Evolutionary conservation across 2,113 vertebrate species (phyloP).

Genomic region (Nycticorax nycticorax): DNA sequence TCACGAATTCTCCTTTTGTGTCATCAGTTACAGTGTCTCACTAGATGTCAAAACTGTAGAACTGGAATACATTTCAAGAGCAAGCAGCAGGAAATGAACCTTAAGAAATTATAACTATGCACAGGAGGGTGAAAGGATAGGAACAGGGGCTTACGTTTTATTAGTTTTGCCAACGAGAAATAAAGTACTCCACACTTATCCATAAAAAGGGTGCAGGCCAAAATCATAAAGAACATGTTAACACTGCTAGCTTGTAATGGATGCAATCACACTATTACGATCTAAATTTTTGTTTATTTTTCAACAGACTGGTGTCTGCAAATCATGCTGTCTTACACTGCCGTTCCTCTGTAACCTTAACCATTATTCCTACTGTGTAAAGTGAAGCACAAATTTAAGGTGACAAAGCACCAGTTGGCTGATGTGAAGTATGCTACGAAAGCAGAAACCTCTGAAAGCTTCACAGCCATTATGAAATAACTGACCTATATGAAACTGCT

Average conservation of each 20-base stretch:
- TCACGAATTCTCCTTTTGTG: neutral
- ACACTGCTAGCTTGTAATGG: conserved; percentile 4
- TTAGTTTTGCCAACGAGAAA: neutral
- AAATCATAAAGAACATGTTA: conserved; percentile 19
- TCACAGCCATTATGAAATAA: conserved; percentile 76
- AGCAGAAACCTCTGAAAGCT: conserved; percentile 76
- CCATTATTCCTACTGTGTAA: conserved; percentile 65
- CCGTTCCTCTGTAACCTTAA: conserved; percentile 55
- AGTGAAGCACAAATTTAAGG: conserved; percentile 74
- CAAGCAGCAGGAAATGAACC: neutral
- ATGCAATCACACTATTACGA: neutral
- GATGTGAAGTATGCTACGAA: conserved; percentile 63
- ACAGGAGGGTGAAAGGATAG: neutral
- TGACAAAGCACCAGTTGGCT: conserved; percentile 66
- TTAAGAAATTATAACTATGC: neutral
- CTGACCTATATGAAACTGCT: conserved; percentile 80
- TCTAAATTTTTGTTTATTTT: conserved; percentile 62
- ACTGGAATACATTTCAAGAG: neutral
- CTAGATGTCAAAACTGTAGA: neutral
- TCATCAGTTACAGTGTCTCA: conserved; percentile 10
- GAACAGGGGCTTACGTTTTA: neutral
- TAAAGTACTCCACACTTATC: neutral
- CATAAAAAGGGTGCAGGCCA: neutral
- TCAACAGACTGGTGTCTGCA: conserved; percentile 23
- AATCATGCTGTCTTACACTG: conserved; percentile 41